These are phyloP conservation scores for Sebastes steindachneri DNA, from an alignment of 2,797 vertebrate genomes.

Conservation along the genomic window DNA sequence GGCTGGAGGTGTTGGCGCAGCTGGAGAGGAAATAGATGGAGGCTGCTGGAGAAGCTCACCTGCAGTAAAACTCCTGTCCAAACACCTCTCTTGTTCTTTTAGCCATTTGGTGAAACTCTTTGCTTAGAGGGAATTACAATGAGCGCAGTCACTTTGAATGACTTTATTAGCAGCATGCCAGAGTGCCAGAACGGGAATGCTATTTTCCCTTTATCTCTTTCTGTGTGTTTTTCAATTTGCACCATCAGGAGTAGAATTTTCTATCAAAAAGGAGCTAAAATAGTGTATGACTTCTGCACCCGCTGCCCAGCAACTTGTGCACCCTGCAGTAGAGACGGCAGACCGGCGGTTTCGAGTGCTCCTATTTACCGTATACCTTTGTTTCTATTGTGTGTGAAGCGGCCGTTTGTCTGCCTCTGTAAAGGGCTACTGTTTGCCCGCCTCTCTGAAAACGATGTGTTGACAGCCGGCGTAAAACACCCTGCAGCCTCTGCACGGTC, in stretches of 20 bases:
- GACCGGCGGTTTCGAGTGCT: constrained; percentile 23
- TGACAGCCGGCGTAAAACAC: constrained; percentile 60
- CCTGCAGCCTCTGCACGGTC: constrained; percentile 41
- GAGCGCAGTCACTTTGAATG: constrained; percentile 28
- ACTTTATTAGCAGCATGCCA: constrained; percentile 46
- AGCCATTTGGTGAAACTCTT: constrained; percentile 39
- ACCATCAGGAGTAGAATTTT: too few relatives aligned
- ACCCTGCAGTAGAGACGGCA: neutral
- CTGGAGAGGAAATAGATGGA: constrained; percentile 54
- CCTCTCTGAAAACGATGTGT: constrained; percentile 60
- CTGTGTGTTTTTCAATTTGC: neutral
- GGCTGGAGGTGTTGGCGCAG: constrained; percentile 68
- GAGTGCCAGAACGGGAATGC: neutral
- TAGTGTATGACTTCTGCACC: neutral
- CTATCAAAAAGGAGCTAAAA: neutral
- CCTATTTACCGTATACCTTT: constrained; percentile 59
- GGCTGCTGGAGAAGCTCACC: constrained; percentile 62
- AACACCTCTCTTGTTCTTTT: constrained; percentile 43
- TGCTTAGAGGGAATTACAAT: constrained; percentile 27
- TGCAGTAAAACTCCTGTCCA: constrained; percentile 54
- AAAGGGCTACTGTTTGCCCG: constrained; percentile 57
- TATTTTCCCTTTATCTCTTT: neutral
- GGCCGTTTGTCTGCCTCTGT: constrained; percentile 53
- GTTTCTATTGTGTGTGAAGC: constrained; percentile 58
- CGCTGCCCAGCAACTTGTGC: constrained; percentile 8